Evolutionary conservation across 2,888 invertebrate species (phyloP).

Genomic region (Acanthosepion lycidas): DNA sequence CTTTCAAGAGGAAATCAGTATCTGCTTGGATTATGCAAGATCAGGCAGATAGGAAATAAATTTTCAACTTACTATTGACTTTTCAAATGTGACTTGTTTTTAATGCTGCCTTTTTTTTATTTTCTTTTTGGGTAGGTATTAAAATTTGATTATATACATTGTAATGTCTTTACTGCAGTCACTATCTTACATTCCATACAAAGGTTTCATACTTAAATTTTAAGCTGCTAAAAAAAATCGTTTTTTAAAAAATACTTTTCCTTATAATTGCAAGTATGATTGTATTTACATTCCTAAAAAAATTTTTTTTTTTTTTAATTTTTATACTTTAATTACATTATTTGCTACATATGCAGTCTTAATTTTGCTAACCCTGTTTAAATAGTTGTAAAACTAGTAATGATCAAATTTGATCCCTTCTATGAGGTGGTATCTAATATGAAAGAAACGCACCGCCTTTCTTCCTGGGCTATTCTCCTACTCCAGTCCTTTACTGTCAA

Average conservation of each 20-base stretch:
- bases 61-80: not conserved
- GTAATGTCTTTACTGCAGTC: not conserved
- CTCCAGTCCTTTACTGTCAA: not conserved
- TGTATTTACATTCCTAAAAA: constrained; percentile 33
- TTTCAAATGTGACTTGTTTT: too few relatives aligned
- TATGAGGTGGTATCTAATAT: not conserved
- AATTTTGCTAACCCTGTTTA: not conserved
- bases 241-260: too few relatives aligned
- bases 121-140: not conserved
- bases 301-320: not conserved
- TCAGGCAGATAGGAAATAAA: constrained; percentile 20
- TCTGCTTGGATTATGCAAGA: constrained; percentile 7
- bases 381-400: not conserved
- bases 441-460: not conserved
- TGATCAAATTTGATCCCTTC: not conserved
- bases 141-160: not conserved
- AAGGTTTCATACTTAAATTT: not conserved
- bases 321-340: not conserved
- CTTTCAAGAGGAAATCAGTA: constrained; percentile 4
- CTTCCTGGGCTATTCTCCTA: not conserved
- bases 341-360: not conserved
- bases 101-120: not conserved
- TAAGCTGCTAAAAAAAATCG: not conserved
- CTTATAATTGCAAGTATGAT: not conserved
- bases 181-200: not conserved